Percentiles rank a stretch among this genome's conserved stretches.
Evolutionary conservation across 2,797 vertebrate species (phyloP).

Genomic region (Sphenopsis melanotis): DNA sequence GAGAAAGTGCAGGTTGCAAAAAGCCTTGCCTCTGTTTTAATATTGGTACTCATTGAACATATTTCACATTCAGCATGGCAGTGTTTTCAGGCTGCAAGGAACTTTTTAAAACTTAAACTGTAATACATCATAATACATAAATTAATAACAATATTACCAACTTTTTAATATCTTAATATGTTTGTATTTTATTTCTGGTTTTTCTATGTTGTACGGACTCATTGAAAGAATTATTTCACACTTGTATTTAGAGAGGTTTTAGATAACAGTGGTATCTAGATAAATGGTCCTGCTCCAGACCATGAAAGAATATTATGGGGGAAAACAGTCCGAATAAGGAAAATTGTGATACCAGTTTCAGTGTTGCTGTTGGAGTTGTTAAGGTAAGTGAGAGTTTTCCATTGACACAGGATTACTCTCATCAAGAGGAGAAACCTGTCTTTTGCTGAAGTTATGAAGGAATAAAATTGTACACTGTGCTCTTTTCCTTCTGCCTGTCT

Average conservation of each 20-base stretch:
- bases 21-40: not conserved
- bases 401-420: not conserved
- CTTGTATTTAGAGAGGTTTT: not conserved
- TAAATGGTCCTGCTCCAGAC: not conserved
- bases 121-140: not conserved
- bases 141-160: not conserved
- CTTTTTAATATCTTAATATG: not conserved
- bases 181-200: not conserved
- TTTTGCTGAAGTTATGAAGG: not conserved
- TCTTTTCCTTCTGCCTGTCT: not conserved
- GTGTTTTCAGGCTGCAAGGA: not conserved
- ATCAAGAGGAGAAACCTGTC: not conserved
- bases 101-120: not conserved
- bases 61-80: not conserved
- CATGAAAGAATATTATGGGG: not conserved
- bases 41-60: not conserved
- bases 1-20: not conserved
- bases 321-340: not conserved
- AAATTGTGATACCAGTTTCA: not conserved
- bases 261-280: not conserved
- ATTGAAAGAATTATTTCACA: not conserved
- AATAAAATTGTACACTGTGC: not conserved
- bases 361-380: not conserved
- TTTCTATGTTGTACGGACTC: not conserved
- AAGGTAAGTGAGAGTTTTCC: not conserved